Evolutionary conservation across 2,888 invertebrate genomes (phyloP), one percentile per base, ranked within the genome.

Genomic region (Apoda limacodes): DNA sequence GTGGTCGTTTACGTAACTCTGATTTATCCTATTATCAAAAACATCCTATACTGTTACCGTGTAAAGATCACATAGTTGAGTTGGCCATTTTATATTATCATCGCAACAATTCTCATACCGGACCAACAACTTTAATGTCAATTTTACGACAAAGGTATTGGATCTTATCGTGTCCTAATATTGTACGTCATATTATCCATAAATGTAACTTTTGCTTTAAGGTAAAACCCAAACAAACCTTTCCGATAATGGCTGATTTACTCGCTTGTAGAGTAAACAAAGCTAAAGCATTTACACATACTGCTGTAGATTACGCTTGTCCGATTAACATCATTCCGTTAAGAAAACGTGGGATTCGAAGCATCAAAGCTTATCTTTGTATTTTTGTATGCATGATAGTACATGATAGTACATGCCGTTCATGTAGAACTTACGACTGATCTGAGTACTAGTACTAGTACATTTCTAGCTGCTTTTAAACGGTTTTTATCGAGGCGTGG

Each of bases 81-180:
- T n/a, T n/a, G n/a, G n/a, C n/a, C n/a, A n/a, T n/a, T n/a, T n/a
- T n/a, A n/a, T n/a, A n/a, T n/a, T n/a, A n/a, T n/a, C n/a, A n/a
- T n/a, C n/a, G n/a, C n/a, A n/a, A n/a, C n/a, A n/a, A n/a, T n/a
- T n/a, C n/a, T n/a, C n/a, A n/a, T n/a, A n/a, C n/a, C n/a, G n/a
- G n/a, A n/a, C n/a, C n/a, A n/a, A n/a, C 13, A 4, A 12, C 20
- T 12, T 21, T 28, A 12, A 31, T 25, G 25, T 25, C 31, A 13
- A 31, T 31, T 31, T 15, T 31, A n/a, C 25, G 31, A 9, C 31
- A 31, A 25, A 11, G 25, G 21, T 31, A 13, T 15, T 31, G 31
- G 31, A 31, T 31, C n/a, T 10, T 31, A 7, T 31, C 31, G 3
- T 25, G 25, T 25, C 19, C 25, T 13, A 25, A 25, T 25, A 20